A percentile compares a stretch with the other conserved stretches of the same genome.
Evolutionary conservation across 1,140 invertebrate species (phyloP).

Genomic region (Philopotamus ludificatus): DNA sequence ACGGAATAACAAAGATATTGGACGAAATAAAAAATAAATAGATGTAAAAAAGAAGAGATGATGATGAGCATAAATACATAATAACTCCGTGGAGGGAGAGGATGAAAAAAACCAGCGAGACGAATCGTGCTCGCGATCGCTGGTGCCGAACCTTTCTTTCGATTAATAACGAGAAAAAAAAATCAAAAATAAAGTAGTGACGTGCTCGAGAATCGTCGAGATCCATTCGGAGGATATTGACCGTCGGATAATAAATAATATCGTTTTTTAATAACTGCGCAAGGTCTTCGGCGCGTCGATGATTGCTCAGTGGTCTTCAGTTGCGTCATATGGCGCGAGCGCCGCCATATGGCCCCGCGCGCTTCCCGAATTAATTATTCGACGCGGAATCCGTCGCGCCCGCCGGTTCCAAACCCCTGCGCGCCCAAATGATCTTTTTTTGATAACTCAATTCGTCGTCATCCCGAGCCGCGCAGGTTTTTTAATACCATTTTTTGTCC

Average conservation of each 20-base stretch:
- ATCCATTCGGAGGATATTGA: too few relatives aligned
- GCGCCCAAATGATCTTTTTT: background rate
- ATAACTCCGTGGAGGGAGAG: slow-evolving; percentile 6
- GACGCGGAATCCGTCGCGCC: background rate
- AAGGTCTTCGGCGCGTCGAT: too few relatives aligned
- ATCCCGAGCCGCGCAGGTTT: background rate
- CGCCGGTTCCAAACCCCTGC: background rate
- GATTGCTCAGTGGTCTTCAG: background rate
- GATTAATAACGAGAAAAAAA: background rate
- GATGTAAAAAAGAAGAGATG: slow-evolving; percentile 3
- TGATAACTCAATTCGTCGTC: slow-evolving; percentile 15
- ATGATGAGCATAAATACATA: slow-evolving; percentile 30
- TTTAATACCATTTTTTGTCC: background rate
- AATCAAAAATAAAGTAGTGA: background rate
- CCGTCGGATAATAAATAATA: too few relatives aligned
- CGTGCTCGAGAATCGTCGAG: too few relatives aligned
- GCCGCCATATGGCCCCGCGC: background rate
- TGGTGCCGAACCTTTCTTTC: slow-evolving; percentile 8
- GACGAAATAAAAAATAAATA: background rate
- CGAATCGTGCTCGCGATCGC: slow-evolving; percentile 4
- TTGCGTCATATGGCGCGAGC: background rate
- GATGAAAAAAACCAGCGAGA: slow-evolving; percentile 4
- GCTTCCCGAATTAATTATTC: background rate
- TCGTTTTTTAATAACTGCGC: too few relatives aligned
- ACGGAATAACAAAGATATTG: slow-evolving; percentile 9